A percentile compares a stretch with the other conserved stretches of the same genome.
Conservation (phyloP, 2,797 vertebrate species). For the Enteromius radiatus region DNA sequence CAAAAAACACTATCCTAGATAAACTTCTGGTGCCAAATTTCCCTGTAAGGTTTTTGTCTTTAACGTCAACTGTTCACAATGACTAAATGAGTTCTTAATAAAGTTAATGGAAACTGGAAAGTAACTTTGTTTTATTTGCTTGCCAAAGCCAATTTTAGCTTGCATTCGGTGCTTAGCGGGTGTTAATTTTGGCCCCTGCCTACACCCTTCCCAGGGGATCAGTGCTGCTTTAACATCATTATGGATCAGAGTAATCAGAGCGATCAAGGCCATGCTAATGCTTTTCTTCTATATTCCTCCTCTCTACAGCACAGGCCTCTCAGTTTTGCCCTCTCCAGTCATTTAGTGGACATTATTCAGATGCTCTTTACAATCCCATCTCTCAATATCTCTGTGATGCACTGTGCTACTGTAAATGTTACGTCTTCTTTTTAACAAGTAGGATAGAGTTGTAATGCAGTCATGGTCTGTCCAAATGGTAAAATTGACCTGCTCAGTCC, state of each 20-base stretch:
- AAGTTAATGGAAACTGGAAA: not conserved
- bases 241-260: constrained; percentile 21
- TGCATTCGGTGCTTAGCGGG: not conserved
- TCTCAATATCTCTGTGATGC: constrained; percentile 19
- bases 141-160: constrained; percentile 20
- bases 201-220: constrained; percentile 2
- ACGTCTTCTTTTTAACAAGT: not conserved
- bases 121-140: not conserved
- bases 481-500: not conserved
- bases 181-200: constrained; percentile 26
- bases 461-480: constrained; percentile 18
- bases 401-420: not conserved
- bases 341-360: constrained; percentile 30
- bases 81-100: not conserved
- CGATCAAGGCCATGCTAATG: constrained; percentile 19
- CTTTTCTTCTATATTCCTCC: not conserved
- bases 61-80: not conserved
- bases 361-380: constrained; percentile 24
- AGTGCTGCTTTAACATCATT: constrained; percentile 26
- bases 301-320: not conserved
- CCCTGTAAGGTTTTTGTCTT: not conserved
- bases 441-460: constrained; percentile 1
- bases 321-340: not conserved
- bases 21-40: not conserved
- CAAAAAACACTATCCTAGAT: not conserved